A percentile compares a stretch with the other conserved stretches of the same genome.
Evolutionary conservation across 2,797 vertebrate species (phyloP).

Genomic region (Tragopan temminckii): DNA sequence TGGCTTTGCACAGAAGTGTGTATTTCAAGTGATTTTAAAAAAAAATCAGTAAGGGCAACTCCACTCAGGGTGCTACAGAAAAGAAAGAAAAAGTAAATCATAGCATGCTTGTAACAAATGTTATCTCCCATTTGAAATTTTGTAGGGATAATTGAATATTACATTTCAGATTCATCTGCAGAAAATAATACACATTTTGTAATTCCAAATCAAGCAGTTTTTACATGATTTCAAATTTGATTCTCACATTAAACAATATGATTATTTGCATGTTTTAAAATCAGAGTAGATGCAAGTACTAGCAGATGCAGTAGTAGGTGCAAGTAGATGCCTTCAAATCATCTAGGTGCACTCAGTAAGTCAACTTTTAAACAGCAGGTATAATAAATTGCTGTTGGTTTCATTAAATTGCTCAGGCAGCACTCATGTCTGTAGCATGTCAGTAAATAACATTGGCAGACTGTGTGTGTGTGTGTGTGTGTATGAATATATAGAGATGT

Average conservation of each 20-base stretch:
- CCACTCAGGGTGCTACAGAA: not conserved
- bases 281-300: not conserved
- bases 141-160: not conserved
- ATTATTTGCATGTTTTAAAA: not conserved
- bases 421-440: not conserved
- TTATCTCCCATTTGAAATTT: not conserved
- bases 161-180: not conserved
- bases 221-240: not conserved
- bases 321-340: not conserved
- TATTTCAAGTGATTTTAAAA: not conserved
- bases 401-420: not conserved
- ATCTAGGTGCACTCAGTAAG: not conserved
- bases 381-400: not conserved
- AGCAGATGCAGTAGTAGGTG: not conserved
- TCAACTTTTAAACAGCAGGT: not conserved
- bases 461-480: not conserved
- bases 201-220: not conserved
- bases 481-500: not conserved
- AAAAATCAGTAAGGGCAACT: not conserved
- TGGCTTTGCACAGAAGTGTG: accelerated
- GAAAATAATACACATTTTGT: not conserved
- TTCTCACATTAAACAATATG: not conserved
- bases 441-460: not conserved
- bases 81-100: not conserved
- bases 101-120: not conserved